phyloP scores from a whole-genome alignment of 2,888 invertebrate genomes.

The Tillus elongatus region DNA sequence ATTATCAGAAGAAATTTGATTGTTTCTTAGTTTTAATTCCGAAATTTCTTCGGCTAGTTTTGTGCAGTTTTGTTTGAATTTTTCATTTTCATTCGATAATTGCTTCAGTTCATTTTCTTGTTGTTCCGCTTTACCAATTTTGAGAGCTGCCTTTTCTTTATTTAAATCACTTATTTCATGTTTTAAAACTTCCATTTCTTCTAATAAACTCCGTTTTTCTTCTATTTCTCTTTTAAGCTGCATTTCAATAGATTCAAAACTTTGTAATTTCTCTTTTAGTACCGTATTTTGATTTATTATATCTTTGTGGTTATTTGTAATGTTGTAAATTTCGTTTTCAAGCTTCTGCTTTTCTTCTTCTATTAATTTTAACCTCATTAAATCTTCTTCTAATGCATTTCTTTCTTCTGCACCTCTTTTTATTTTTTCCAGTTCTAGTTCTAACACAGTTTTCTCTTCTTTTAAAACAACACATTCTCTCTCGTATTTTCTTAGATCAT shows the following conservation, averaged over 20 bases:
- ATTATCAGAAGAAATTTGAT: constrained; percentile 32
- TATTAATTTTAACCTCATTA: not conserved
- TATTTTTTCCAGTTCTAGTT: too few species aligned
- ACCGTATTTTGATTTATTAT: not conserved
- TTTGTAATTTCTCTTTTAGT: not conserved
- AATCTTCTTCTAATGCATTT: too few species aligned
- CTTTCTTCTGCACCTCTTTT: too few species aligned
- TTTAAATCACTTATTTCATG: not conserved
- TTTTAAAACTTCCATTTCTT: constrained; percentile 1
- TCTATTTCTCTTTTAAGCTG: not conserved
- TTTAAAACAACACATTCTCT: too few species aligned
- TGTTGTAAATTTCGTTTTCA: not conserved
- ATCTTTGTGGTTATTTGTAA: not conserved
- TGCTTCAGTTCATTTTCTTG: not conserved
- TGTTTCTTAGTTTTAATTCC: constrained; percentile 29
- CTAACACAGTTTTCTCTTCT: too few species aligned
- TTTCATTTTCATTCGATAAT: constrained; percentile 12
- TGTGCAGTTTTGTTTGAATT: constrained; percentile 17
- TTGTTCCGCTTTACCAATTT: constrained; percentile 5
- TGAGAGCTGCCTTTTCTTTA: constrained; percentile 1
- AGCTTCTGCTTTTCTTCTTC: not conserved
- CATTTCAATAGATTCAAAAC: not conserved
- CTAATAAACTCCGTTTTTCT: not conserved
- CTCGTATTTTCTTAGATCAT: too few species aligned
- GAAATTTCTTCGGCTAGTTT: constrained; percentile 27